Percentiles rank a stretch among this genome's conserved stretches.
Evolutionary conservation across 2,797 vertebrate genomes (phyloP).

Genomic region (Anableps anableps): DNA sequence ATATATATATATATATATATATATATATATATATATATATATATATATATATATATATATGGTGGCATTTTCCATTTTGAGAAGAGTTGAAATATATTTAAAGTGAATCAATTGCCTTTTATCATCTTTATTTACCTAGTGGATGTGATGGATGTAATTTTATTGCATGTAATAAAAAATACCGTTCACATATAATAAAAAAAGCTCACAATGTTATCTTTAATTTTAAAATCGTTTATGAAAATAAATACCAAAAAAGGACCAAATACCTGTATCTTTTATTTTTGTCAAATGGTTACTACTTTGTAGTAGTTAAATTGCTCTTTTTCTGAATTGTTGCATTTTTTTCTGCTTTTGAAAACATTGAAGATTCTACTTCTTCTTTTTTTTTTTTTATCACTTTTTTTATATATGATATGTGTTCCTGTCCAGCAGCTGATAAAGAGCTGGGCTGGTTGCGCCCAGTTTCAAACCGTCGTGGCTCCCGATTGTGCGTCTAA

Average conservation of each 20-base stretch:
- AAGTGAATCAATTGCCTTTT: background rate
- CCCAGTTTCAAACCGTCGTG: slow-evolving; percentile 14
- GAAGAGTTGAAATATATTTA: background rate
- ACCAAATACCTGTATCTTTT: background rate
- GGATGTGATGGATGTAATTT: background rate
- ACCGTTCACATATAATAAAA: background rate
- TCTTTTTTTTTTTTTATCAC: background rate
- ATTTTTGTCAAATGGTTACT: background rate
- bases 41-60: no score
- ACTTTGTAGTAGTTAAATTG: background rate
- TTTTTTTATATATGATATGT: background rate
- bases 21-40: no score
- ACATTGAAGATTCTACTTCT: background rate
- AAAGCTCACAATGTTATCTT: background rate
- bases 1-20: no score
- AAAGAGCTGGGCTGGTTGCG: slow-evolving; percentile 31
- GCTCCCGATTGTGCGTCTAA: slow-evolving; percentile 3
- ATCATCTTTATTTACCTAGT: background rate
- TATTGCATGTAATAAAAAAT: background rate
- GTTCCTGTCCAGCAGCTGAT: slow-evolving; percentile 37
- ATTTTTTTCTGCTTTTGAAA: background rate
- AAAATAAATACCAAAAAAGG: background rate
- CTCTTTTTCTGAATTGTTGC: background rate
- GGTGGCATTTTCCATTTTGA: background rate
- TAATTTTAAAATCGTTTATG: background rate